A percentile compares a stretch with the other conserved stretches of the same genome.
Conservation (phyloP, 2,888 invertebrate genomes). For the Crepidodera aurea region DNA sequence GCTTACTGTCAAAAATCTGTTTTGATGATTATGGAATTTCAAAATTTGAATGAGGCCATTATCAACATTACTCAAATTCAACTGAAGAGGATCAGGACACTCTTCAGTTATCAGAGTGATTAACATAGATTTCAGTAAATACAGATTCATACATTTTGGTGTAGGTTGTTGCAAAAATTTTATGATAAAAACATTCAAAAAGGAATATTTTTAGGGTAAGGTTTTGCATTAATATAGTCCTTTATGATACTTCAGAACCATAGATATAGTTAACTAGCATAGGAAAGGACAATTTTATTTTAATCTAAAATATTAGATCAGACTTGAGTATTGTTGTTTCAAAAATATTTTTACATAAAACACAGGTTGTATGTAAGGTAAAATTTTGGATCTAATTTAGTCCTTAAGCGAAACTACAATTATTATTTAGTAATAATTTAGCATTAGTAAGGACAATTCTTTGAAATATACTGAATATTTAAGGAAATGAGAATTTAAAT, state of each 20-base stretch:
- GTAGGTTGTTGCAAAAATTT: slow-evolving; percentile 36
- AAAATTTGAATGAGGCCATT: too few relatives aligned
- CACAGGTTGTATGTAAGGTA: slow-evolving; percentile 4
- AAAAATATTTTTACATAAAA: slow-evolving; percentile 24
- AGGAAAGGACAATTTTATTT: slow-evolving; percentile 36
- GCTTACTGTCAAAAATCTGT: too few relatives aligned
- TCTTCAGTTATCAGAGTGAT: too few relatives aligned
- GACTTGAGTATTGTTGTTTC: slow-evolving; percentile 1
- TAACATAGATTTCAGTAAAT: too few relatives aligned
- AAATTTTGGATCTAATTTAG: slow-evolving; percentile 46
- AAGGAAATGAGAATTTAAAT: too few relatives aligned
- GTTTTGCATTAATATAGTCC: slow-evolving; percentile 40
- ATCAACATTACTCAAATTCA: too few relatives aligned
- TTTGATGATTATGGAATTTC: too few relatives aligned
- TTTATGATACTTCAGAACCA: slow-evolving; percentile 39
- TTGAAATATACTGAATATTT: slow-evolving; percentile 9
- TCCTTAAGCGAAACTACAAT: slow-evolving; percentile 56
- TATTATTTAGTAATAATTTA: slow-evolving; percentile 39
- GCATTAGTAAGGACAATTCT: slow-evolving; percentile 20
- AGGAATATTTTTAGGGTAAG: slow-evolving; percentile 36
- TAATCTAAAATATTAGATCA: too few relatives aligned
- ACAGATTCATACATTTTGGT: too few relatives aligned
- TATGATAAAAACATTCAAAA: slow-evolving; percentile 33
- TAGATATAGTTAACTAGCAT: slow-evolving; percentile 34
- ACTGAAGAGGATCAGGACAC: too few relatives aligned